These are phyloP conservation scores for Betta splendens DNA, from an alignment of 2,797 vertebrate species.

Conservation along the genomic window DNA sequence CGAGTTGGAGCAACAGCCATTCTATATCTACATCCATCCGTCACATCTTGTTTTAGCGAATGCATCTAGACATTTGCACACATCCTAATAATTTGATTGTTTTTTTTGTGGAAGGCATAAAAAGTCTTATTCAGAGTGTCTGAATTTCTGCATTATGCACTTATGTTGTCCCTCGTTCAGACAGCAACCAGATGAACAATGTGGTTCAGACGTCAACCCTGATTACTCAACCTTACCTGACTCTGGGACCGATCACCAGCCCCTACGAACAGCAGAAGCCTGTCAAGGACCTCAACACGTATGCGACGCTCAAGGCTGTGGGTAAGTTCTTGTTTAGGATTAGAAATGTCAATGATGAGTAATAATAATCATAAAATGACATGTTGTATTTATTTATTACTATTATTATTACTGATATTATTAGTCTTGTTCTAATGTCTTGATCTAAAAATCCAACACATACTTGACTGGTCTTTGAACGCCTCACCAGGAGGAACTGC, in stretches of 20 bases:
- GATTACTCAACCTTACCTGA: slow-evolving; percentile 90
- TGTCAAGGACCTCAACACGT: slow-evolving; percentile 93
- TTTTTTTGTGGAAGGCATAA: background rate
- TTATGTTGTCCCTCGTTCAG: slow-evolving; percentile 72
- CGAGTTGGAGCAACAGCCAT: slow-evolving; percentile 27
- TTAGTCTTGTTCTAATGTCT: too few relatives aligned
- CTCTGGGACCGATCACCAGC: slow-evolving; percentile 88
- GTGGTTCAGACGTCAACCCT: slow-evolving; percentile 86
- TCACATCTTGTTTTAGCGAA: slow-evolving; percentile 2
- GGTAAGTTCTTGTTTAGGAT: slow-evolving; percentile 82
- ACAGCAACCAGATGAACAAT: slow-evolving; percentile 91
- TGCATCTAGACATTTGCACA: background rate
- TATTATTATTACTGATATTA: too few relatives aligned
- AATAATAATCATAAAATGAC: too few relatives aligned
- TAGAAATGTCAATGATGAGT: slow-evolving; percentile 1
- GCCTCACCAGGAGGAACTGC: too few relatives aligned
- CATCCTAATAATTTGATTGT: background rate
- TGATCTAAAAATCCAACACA: too few relatives aligned
- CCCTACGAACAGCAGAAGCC: slow-evolving; percentile 89
- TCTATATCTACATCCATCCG: slow-evolving; percentile 36
- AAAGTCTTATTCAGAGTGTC: background rate
- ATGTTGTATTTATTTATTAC: too few relatives aligned
- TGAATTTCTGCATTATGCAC: slow-evolving; percentile 5
- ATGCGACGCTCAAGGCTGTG: slow-evolving; percentile 94
- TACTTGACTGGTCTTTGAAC: too few relatives aligned